Evolutionary conservation across 2,888 invertebrate species (phyloP), one percentile per base, ranked within the genome.

Genomic region (Eupithecia abbreviata): DNA sequence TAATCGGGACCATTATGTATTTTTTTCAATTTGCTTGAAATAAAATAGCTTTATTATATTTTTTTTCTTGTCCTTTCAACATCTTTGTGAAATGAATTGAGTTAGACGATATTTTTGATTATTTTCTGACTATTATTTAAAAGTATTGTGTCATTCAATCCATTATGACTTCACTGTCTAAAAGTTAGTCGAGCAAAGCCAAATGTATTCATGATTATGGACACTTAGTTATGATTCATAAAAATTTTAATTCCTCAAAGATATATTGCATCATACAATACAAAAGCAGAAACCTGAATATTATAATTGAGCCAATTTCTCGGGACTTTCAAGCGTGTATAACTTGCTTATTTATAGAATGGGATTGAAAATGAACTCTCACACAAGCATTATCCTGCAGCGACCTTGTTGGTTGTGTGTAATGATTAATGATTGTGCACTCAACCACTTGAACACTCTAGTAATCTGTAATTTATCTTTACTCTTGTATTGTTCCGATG

Each of bases 1-100:
- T 81, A 67, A 62, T 69, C 43, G 82, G 80, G 80, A 81, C 82
- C 82, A 81, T 81, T 70, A 49, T 55, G 47, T 74, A 71, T 75
- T 79, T 76, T 75, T 76, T 73, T 77, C 55, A 77, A 73, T 75
- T 74, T 70, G 45, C 45, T 76, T 73, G 49, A 73, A 47, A 65
- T 30, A 2, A 65, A 12, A 13, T 41, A 13, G n/a, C 15, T 42
- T 2, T 65, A 12, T 30, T 42, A 6, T 65, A 12, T 30, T 18
- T 66, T 30, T 42, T 41, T 42, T 9, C n/a, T 15, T 66, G n/a
- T 45, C 43, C 47, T 68, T 49, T 65, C 13, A 43, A 51, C 55
- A 73, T 66, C 67, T 66, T 47, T 45, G 42, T 73, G 71, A 67
- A 74, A 67, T 55, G 65, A 58, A 51, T 15, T 18, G 65, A 18